Evolutionary conservation across 2,888 invertebrate species (phyloP).

Genomic region (Entomobrya multifasciata): DNA sequence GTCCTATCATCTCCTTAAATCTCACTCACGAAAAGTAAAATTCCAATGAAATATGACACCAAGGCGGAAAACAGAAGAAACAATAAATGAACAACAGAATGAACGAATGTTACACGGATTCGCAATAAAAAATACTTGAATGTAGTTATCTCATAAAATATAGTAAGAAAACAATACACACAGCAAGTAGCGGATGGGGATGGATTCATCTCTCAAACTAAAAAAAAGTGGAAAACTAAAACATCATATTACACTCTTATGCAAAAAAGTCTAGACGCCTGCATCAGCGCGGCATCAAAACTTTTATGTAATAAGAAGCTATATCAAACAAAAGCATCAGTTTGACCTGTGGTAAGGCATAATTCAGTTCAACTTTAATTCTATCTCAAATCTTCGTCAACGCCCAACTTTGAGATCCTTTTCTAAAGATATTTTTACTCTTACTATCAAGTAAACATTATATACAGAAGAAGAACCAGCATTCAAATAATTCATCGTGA

Average conservation of each 20-base stretch:
- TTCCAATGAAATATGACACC: constrained; percentile 4
- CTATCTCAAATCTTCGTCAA: constrained; percentile 16
- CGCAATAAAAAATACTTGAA: not conserved
- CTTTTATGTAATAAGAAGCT: not conserved
- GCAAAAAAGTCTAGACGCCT: too few relatives aligned
- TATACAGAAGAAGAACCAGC: not conserved
- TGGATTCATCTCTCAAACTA: too few relatives aligned
- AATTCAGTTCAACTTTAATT: not conserved
- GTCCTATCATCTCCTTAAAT: not conserved
- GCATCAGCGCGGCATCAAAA: not conserved
- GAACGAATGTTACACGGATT: not conserved
- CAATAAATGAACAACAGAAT: not conserved
- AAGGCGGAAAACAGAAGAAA: constrained; percentile 18
- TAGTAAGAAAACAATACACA: too few relatives aligned
- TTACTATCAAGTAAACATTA: not conserved
- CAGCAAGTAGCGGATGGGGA: too few relatives aligned
- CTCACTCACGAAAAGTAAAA: not conserved
- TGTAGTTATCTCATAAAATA: too few relatives aligned
- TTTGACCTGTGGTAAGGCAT: not conserved
- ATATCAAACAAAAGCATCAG: not conserved
- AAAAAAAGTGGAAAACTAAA: too few relatives aligned
- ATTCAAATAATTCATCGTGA: too few relatives aligned
- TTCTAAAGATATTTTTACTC: not conserved
- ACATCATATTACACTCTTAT: too few relatives aligned
- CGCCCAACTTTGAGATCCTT: constrained; percentile 39